phyloP scores from a whole-genome alignment of 2,888 invertebrate genomes.

The Thysanoteuthis rhombus region DNA sequence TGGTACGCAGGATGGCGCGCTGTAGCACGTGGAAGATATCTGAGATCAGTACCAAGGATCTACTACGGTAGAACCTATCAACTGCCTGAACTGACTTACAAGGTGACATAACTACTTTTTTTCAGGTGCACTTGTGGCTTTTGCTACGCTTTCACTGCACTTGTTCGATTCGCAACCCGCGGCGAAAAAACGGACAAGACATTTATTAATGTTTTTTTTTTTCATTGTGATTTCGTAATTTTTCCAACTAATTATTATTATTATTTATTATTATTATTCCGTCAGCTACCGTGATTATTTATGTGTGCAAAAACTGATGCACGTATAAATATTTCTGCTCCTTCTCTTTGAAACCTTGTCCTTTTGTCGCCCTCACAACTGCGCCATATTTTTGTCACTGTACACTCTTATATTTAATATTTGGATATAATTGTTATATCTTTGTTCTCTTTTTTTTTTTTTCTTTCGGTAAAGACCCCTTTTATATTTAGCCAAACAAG shows the following conservation, averaged over 20 bases:
- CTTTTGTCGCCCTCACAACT: not conserved
- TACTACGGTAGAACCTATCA: not conserved
- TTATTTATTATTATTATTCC: not conserved
- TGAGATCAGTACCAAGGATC: not conserved
- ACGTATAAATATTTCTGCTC: not conserved
- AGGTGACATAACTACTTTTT: conserved; percentile 24
- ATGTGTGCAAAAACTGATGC: not conserved
- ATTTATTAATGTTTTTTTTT: not conserved
- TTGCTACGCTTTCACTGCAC: conserved; percentile 26
- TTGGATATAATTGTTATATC: not conserved
- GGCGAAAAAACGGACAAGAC: conserved; percentile 27
- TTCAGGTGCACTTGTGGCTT: conserved; percentile 30
- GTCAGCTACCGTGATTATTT: not conserved
- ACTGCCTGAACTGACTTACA: not conserved
- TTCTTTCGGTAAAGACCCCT: not conserved
- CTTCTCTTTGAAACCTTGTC: not conserved
- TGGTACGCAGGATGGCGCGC: not conserved
- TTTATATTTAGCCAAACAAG: conserved; percentile 12
- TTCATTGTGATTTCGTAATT: not conserved
- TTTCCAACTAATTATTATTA: not conserved
- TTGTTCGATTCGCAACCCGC: not conserved
- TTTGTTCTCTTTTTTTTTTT: not conserved
- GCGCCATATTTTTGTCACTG: not conserved
- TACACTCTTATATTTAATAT: not conserved
- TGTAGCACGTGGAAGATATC: not conserved